Evolutionary conservation across 1,140 invertebrate species (phyloP), one percentile per base, ranked within the genome.

Genomic region (Zaprionus ghesquierei): DNA sequence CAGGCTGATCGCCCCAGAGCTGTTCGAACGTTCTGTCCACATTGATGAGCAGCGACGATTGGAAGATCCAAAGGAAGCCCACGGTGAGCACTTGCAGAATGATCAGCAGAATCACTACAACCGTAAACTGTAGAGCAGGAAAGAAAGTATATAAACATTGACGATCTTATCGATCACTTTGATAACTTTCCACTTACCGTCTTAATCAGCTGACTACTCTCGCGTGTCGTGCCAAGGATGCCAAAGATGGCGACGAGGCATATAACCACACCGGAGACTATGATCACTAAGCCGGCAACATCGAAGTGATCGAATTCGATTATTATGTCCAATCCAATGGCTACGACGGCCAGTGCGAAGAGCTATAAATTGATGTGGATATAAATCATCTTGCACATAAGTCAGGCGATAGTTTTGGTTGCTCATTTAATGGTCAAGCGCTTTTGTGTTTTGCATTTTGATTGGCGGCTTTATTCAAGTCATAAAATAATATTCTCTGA

Each of bases 41-140:
- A 56, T 89, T 91, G 41, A 91, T 91, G 22, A 91, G 72, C 51
- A 91, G 54, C 33, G 86, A 85, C 13, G 54, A 59, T 80, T 91
- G 77, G 74, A 91, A 91, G 33, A 77, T 69, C 86, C 82, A 91
- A n/a, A 82, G 72, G 53, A 89, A 89, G 9, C 76, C 82, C 15
- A 91, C 68, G 0, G 55, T 68, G 25, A 91, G 46, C 5, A 90
- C 58, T 75, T 91, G 69, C 25, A 89, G 20, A 1, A 91, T 38
- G 15, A 85, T 73, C 29, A 90, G 44, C 1, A 91, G 12, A 0
- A 91, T 29, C 35, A 91, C 18, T 38, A 91, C 54, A 6, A 60
- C 70, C 13, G 76, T 75, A 60, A 85, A 91, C 90, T 91, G 50
- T 15, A 18, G 5, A 31, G 10, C 8, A 46, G 46, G 18, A 2